A percentile compares a stretch with the other conserved stretches of the same genome.
Conservation (phyloP, 2,797 vertebrate genomes). For the Hippopotamyrus pictus region DNA sequence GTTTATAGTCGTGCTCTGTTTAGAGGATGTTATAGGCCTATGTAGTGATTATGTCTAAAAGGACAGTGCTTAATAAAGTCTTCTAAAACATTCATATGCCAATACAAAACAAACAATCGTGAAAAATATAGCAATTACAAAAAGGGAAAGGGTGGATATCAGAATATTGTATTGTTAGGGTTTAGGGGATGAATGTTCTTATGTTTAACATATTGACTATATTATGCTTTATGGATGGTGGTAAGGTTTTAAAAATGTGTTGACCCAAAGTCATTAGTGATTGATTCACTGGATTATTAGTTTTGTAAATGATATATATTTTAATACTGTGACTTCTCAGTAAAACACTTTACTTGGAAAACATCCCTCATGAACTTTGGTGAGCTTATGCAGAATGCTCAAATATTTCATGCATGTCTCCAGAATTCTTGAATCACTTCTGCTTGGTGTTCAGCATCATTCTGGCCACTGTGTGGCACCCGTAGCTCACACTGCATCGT, state of each 20-base stretch:
- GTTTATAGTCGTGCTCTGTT: neutral
- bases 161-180: neutral
- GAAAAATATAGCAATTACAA: neutral
- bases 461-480: slow-evolving; percentile 13
- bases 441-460: neutral
- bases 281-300: neutral
- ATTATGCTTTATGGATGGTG: neutral
- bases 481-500: no score
- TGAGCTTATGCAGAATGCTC: neutral
- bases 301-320: neutral
- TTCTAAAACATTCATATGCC: neutral
- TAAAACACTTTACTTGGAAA: neutral
- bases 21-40: neutral
- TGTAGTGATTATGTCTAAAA: neutral
- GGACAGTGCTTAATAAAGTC: neutral
- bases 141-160: neutral
- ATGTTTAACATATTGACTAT: neutral
- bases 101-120: neutral
- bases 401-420: neutral
- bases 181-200: neutral
- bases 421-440: neutral
- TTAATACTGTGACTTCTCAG: neutral
- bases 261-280: neutral
- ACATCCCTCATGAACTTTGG: neutral
- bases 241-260: neutral